phyloP scores from a whole-genome alignment of 2,113 vertebrate genomes.

The Hystrix brachyura region DNA sequence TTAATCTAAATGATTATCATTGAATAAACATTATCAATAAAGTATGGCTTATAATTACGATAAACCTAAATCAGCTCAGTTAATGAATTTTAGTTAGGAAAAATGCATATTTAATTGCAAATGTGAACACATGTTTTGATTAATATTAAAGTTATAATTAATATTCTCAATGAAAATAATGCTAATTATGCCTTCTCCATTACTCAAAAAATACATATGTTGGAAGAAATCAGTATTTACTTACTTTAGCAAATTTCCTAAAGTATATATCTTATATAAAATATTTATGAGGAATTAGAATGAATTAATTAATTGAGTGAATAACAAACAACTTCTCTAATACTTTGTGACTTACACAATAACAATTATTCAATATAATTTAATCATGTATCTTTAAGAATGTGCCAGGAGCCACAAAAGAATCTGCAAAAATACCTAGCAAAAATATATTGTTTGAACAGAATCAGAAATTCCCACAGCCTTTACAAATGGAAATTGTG shows the following conservation, averaged over 20 bases:
- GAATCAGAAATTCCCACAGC: not conserved
- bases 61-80: not conserved
- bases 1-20: not conserved
- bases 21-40: not conserved
- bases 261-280: not conserved
- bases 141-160: slow-evolving; percentile 27
- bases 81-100: slow-evolving; percentile 1
- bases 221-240: not conserved
- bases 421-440: not conserved
- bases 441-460: not conserved
- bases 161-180: rapidly evolving
- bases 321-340: not conserved
- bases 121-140: not conserved
- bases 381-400: slow-evolving; percentile 23
- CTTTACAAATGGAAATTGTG: not conserved
- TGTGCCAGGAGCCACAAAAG: not conserved
- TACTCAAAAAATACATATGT: not conserved
- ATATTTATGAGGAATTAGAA: not conserved
- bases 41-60: not conserved
- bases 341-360: not conserved
- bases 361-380: not conserved
- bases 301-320: not conserved
- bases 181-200: not conserved
- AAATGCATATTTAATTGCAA: not conserved
- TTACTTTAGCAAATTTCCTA: not conserved